phyloP scores from a whole-genome alignment of 2,797 vertebrate species.

The Phataginus tricuspis region DNA sequence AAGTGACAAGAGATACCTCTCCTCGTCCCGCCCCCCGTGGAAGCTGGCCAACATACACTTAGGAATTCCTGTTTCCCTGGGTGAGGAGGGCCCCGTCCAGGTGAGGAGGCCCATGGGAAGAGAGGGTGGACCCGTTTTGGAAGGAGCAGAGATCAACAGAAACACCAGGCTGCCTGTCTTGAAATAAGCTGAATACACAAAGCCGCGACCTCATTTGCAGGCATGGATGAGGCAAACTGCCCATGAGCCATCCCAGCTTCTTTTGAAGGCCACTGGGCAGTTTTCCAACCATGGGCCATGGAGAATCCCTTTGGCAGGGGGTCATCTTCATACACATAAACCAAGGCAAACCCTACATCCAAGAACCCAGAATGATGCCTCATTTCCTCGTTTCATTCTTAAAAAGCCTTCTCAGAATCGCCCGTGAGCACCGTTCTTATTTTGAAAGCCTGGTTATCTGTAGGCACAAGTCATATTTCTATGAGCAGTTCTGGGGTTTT shows the following conservation, averaged over 20 bases:
- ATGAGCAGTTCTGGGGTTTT: neutral
- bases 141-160: neutral
- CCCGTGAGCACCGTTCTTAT: neutral
- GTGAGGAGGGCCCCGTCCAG: neutral
- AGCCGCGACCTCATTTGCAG: accelerated
- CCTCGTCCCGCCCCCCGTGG: neutral
- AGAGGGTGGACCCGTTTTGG: neutral
- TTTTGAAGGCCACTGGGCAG: neutral
- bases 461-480: neutral
- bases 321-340: neutral
- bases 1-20: too few species aligned
- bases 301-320: neutral
- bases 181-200: neutral
- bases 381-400: neutral
- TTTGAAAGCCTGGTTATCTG: neutral
- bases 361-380: accelerated
- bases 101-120: neutral
- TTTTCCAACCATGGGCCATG: accelerated
- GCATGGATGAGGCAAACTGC: accelerated
- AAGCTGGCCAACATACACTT: accelerated
- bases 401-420: neutral
- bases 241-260: neutral
- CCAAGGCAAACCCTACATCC: accelerated
- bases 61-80: neutral
- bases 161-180: neutral